Base-by-base conservation (phyloP, 1,140 invertebrate genomes). In the Choristoneura fumiferana region DNA sequence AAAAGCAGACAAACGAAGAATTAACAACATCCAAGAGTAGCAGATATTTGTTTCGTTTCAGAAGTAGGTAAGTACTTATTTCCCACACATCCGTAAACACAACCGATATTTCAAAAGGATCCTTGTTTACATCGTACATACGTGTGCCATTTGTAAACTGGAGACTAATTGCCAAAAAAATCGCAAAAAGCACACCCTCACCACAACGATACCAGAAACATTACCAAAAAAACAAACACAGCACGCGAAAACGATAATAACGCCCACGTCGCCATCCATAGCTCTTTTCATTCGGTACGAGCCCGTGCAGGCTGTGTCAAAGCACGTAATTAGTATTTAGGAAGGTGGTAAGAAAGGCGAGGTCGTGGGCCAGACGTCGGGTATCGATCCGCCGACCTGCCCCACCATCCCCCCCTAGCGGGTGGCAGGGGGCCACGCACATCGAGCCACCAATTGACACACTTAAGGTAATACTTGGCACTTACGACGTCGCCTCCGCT, bases 311-410 rank as follows among this genome's bases (percentile, higher is more conserved):
- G 71, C 78, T 85, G 81, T 88, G 84, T 88, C 84, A 88, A 88
- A 87, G 85, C 85, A 79, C 83, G 82, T 88, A 88, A 88, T 88
- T 88, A 88, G 85, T 88, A 88, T 88, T 88, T 88, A 88, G 85
- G 85, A 88, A 88, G 85, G 85, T 88, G 82, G 85, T 87, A 88
- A 88, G 85, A 88, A 87, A 88, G 82, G 84, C 74, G 83, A 88
- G 85, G 83, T 85, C 83, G 57, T 29, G 77, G 81, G 81, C 83
- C 85, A 86, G 83, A 86, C 83, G 83, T 84, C 85, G 82, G 75
- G 74, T 87, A 86, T 87, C 85, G 84, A 87, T 87, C 85, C 76
- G 65, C 54, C 84, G 80, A 85, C 85, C 83, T 84, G 73, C 85
- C 83, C 81, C 82, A 84, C 83, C 73, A 78, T 73, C 69, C 53